Percentiles rank a stretch among this genome's conserved stretches.
phyloP scores from a whole-genome alignment of 2,113 vertebrate genomes.

The Ceratotherium simum region DNA sequence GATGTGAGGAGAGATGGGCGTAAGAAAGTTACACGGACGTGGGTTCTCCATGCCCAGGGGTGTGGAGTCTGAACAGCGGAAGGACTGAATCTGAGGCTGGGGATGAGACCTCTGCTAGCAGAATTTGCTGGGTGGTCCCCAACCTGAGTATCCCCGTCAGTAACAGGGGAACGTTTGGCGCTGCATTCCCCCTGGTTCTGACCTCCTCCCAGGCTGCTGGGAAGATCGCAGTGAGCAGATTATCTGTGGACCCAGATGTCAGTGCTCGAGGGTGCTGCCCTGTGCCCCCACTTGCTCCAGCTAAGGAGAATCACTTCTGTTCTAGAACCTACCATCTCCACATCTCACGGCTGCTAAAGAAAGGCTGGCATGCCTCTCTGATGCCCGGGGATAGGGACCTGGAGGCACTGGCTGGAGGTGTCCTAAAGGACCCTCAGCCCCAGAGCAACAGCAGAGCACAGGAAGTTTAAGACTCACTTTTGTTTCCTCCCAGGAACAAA shows the following conservation, averaged over 20 bases:
- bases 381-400: too few relatives aligned
- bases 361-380: not conserved
- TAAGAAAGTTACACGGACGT: not conserved
- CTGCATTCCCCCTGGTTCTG: not conserved
- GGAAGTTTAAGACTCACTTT: not conserved
- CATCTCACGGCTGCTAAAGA: not conserved
- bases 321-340: not conserved
- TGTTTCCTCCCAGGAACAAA: not conserved
- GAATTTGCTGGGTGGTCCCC: not conserved
- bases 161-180: not conserved
- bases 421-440: not conserved
- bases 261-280: rapidly evolving
- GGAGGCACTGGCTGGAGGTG: too few relatives aligned
- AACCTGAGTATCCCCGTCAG: too few relatives aligned
- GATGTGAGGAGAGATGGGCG: not conserved
- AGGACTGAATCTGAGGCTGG: not conserved
- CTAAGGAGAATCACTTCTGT: not conserved
- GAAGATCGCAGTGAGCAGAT: not conserved
- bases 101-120: not conserved
- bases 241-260: rapidly evolving
- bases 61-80: too few relatives aligned
- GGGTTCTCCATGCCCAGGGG: not conserved
- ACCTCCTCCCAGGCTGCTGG: not conserved
- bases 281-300: not conserved
- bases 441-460: not conserved